These are phyloP conservation scores for Pelvicachromis taeniatus DNA, from an alignment of 2,113 vertebrate genomes.

Conservation along the genomic window DNA sequence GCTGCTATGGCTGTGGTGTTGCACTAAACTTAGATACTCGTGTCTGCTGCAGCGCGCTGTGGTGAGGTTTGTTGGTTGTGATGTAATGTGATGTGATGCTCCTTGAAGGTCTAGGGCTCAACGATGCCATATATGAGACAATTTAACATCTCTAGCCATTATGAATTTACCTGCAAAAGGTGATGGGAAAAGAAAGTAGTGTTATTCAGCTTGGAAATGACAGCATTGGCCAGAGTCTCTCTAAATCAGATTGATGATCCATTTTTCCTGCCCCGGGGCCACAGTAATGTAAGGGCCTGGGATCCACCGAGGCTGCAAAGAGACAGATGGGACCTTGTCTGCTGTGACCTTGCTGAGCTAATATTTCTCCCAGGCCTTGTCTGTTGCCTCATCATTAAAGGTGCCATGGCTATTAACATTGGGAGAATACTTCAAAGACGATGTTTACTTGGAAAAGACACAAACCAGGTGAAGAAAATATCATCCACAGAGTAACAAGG, in stretches of 20 bases:
- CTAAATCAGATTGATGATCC: conserved; percentile 73
- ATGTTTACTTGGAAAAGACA: conserved; percentile 58
- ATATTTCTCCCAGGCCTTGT: conserved; percentile 68
- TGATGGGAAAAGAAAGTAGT: conserved; percentile 47
- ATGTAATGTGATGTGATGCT: conserved; percentile 40
- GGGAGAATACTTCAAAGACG: conserved; percentile 58
- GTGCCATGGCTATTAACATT: conserved; percentile 61
- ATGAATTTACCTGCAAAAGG: conserved; percentile 53
- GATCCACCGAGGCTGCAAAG: conserved; percentile 56
- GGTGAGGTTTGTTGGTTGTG: conserved; percentile 10
- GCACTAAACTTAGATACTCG: background rate
- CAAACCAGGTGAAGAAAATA: conserved; percentile 18
- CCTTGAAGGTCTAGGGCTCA: conserved; percentile 31
- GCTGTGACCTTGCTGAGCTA: conserved; percentile 68
- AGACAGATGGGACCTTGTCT: conserved; percentile 73
- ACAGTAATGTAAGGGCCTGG: conserved; percentile 58
- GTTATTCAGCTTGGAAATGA: conserved; percentile 57
- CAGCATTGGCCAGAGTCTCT: conserved; percentile 51
- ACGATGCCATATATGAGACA: conserved; percentile 20
- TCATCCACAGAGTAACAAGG: conserved; percentile 9
- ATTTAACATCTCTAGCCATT: conserved; percentile 41
- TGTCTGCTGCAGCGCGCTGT: background rate
- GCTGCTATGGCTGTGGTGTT: background rate
- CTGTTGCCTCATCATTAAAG: conserved; percentile 68
- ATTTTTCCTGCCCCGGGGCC: conserved; percentile 62